Evolutionary conservation across 2,888 invertebrate species (phyloP), one percentile per base, ranked within the genome.

Genomic region (Leptogaster cylindrica): DNA sequence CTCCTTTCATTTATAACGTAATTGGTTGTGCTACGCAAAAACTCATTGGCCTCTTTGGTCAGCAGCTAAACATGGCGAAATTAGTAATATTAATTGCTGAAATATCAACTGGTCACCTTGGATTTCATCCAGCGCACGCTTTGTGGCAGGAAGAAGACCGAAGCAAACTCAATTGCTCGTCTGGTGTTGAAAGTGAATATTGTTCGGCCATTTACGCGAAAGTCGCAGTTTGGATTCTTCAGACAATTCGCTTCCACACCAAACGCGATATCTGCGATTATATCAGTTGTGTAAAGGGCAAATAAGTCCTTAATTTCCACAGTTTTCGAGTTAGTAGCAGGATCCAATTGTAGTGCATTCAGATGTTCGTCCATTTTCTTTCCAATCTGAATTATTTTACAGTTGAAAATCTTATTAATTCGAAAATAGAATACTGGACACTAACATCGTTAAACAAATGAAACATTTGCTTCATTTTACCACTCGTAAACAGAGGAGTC

Each of bases 201-300:
- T 18, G 75, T 74, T 1, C 78, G 77, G 6, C 83, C 83, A 48
- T 76, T 74, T 3, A 75, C 74, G 0, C 83, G 80, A 65, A 84
- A 83, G 41, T 80, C 78, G 0, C 81, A 77, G 8, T 84, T 74
- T 0, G 81, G 78, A 52, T 81, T 73, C n/a, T 76, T 77, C 14
- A 83, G 74, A 2, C 81, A 80, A 68, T 83, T 83, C 1, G 80
- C 83, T 58, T 78, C 76, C 0, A 84, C 74, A 0, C 84, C 84
- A 48, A 78, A 84, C 1, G 83, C 84, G 1, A 82, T 81, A 0
- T 81, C 80, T 2, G 80, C 81, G 65, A 84, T 83, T 1, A 84
- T 76, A 70, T 84, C 84, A 2, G 80, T 80, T 6, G 80, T 80
- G 51, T 75, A 81, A 1, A 75, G 73, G 0, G 80, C 79, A 50